phyloP scores from a whole-genome alignment of 2,888 invertebrate species.

The Meiosimyza decipiens region DNA sequence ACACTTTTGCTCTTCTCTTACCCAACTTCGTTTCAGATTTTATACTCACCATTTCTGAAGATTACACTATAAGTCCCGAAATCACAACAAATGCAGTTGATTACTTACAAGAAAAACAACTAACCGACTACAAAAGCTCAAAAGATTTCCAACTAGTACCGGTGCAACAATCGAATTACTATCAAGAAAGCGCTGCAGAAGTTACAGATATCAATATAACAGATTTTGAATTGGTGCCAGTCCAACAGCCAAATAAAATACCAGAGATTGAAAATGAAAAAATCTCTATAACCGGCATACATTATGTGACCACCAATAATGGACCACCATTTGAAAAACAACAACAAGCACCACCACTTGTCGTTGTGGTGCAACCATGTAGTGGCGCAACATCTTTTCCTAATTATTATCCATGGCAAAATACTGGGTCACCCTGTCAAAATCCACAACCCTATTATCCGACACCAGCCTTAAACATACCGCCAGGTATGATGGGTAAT shows the following conservation, averaged over 20 bases:
- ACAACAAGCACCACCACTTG: constrained; percentile 26
- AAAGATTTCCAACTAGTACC: constrained; percentile 14
- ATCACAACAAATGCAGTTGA: background rate
- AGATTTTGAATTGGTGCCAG: background rate
- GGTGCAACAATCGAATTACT: background rate
- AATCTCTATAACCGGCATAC: background rate
- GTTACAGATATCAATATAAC: background rate
- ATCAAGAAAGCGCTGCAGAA: background rate
- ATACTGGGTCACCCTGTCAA: background rate
- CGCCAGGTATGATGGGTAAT: too few relatives aligned
- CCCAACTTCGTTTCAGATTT: constrained; percentile 37
- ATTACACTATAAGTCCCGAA: constrained; percentile 24
- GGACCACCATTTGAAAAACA: constrained; percentile 13
- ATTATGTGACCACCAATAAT: background rate
- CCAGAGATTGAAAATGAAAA: background rate
- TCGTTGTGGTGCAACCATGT: constrained; percentile 30
- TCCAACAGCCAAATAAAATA: background rate
- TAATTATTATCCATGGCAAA: too few relatives aligned
- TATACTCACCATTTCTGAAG: constrained; percentile 22
- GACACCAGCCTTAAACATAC: background rate
- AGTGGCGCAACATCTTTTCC: constrained; percentile 26
- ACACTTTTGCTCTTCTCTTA: background rate
- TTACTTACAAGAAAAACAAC: background rate
- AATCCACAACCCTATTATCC: background rate
- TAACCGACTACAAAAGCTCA: background rate